A percentile compares a stretch with the other conserved stretches of the same genome.
Conservation (phyloP, 2,113 vertebrate species). For the Sylvia atricapilla region DNA sequence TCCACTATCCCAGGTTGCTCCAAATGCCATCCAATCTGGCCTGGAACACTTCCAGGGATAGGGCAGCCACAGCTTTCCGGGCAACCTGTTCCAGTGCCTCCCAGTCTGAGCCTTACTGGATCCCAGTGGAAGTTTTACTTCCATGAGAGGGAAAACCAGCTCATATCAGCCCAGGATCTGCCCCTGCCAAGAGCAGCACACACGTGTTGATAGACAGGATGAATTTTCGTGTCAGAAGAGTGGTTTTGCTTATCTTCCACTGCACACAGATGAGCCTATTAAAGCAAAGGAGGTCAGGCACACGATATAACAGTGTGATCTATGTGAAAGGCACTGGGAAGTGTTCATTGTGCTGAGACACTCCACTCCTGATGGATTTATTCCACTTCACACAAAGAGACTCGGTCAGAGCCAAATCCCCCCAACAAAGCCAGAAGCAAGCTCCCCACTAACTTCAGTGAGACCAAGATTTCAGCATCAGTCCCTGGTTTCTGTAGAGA, state of each 20-base stretch:
- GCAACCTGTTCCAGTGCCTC: background rate
- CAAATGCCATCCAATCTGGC: fast-evolving
- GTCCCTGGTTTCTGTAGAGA: background rate
- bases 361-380: background rate
- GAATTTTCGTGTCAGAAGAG: background rate
- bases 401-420: background rate
- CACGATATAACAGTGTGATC: background rate
- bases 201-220: background rate
- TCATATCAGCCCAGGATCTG: background rate
- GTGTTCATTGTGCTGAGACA: background rate
- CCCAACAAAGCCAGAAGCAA: background rate
- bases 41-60: background rate
- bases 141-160: background rate
- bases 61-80: background rate
- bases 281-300: conserved; percentile 43
- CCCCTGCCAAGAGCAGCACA: background rate
- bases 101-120: background rate
- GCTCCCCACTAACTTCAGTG: background rate
- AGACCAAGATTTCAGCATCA: background rate
- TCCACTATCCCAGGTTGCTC: background rate
- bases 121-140: background rate
- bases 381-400: background rate
- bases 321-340: conserved; percentile 24
- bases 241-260: conserved; percentile 35
- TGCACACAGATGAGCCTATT: conserved; percentile 46